Evolutionary conservation across 2,888 invertebrate genomes (phyloP), one percentile per base, ranked within the genome.

Genomic region (Belgica antarctica): DNA sequence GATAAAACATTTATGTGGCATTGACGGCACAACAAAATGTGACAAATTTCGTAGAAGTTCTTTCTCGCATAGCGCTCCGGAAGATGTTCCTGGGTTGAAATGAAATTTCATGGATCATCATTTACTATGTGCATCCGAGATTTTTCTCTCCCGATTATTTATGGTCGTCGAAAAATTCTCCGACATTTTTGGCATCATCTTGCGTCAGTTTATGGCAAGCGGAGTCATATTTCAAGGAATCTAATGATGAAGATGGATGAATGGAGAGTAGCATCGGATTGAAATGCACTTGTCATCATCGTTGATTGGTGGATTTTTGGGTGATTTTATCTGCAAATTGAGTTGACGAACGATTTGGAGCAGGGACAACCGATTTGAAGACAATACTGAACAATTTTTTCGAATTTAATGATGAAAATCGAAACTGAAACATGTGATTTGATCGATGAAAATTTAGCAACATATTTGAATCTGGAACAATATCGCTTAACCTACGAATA

Each of bases 1-100:
- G 15, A 46, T 46, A 46, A 10, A 46, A 46, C 10, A n/a, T 46
- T 19, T 52, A 5, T 22, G 17, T 52, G 52, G 52, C 52, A 17
- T 52, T 22, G 22, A 52, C 52, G 17, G 17, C 52, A 52, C 2
- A 41, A 34, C 34, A 10, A 41, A 52, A 52, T 52, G 52, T 52
- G 52, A 52, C 52, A 52, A 52, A 52, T 19, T 52, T 52, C 52
- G 52, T n/a, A 15, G 46, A 46, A 46, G 5, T 46, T 46, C 4
- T n/a, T 15, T 5, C 46, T 15, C 4, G 15, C 46, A 15, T n/a
- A 15, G 15, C 4, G 4, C 15, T 46, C 46, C 46, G 15, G 46
- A 46, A 7, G 8, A n/a, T 46, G 46, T 15, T 4, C 12, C 12
- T 34, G 34, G 7, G 12, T 8, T 34, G 34, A 34, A 31, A 31